These are phyloP conservation scores for Chunga burmeisteri DNA, from an alignment of 2,113 vertebrate species.

Conservation along the genomic window DNA sequence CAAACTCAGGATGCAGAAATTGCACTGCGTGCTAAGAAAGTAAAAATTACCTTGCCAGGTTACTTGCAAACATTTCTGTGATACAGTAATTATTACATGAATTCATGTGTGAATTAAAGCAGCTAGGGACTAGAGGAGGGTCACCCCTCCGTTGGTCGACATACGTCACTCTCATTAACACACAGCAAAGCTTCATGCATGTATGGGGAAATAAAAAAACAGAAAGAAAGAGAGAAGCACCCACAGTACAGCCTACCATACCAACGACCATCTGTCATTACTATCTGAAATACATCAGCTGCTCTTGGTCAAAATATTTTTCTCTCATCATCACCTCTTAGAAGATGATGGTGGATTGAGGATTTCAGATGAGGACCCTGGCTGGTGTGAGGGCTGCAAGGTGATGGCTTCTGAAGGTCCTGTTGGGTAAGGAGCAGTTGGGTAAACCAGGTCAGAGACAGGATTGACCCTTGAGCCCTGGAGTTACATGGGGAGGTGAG, in stretches of 20 bases:
- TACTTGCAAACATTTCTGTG: not conserved
- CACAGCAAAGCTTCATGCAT: not conserved
- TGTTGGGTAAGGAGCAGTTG: rapidly evolving
- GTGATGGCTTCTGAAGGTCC: not conserved
- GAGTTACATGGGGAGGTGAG: not conserved
- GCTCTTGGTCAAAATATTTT: not conserved
- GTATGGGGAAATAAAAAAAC: not conserved
- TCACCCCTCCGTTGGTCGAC: rapidly evolving
- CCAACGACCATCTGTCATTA: not conserved
- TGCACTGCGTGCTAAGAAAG: not conserved
- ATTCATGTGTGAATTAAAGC: not conserved
- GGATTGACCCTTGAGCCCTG: not conserved
- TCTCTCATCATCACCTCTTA: not conserved
- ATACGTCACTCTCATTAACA: not conserved
- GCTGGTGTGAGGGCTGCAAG: not conserved
- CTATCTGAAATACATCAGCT: not conserved
- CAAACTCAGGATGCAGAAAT: not conserved
- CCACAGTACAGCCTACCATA: not conserved
- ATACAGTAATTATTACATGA: not conserved
- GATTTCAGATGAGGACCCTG: not conserved
- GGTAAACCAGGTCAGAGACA: not conserved
- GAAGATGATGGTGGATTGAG: not conserved
- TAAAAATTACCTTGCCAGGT: not conserved
- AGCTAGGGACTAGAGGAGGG: not conserved
- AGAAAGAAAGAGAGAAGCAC: not conserved